phyloP scores from a whole-genome alignment of 2,113 vertebrate genomes.

The Plotosus lineatus region DNA sequence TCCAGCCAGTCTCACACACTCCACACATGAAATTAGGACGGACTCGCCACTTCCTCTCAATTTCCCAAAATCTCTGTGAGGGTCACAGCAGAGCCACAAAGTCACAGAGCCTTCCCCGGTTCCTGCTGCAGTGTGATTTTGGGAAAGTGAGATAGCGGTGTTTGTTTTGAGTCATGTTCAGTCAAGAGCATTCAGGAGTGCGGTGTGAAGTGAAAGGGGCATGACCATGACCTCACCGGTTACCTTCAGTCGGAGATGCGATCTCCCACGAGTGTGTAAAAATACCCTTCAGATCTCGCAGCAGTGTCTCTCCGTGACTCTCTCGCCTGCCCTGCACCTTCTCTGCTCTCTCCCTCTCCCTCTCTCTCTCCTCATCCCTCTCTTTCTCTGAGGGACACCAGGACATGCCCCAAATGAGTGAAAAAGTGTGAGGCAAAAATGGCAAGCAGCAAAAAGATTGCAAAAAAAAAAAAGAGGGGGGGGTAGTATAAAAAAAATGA shows the following conservation, averaged over 20 bases:
- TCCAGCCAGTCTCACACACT: not conserved
- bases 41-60: not conserved
- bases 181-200: not conserved
- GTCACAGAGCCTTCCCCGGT: not conserved
- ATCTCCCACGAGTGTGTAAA: slow-evolving; percentile 79
- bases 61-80: not conserved
- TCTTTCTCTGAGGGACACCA: slow-evolving; percentile 64
- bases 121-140: not conserved
- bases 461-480: no score
- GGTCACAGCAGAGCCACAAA: not conserved
- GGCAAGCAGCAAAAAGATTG: slow-evolving; percentile 16
- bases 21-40: not conserved
- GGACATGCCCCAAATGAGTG: not conserved
- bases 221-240: slow-evolving; percentile 39
- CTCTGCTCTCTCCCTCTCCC: slow-evolving; percentile 64
- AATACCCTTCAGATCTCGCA: slow-evolving; percentile 79
- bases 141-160: slow-evolving; percentile 2
- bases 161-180: not conserved
- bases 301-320: slow-evolving; percentile 73
- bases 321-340: slow-evolving; percentile 71
- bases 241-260: slow-evolving; percentile 75
- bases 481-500: slow-evolving; percentile 3
- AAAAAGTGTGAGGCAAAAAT: not conserved
- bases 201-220: not conserved
- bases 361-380: slow-evolving; percentile 62